A percentile compares a stretch with the other conserved stretches of the same genome.
phyloP scores from a whole-genome alignment of 2,888 invertebrate genomes.

The Caenorhabditis doughertyi region DNA sequence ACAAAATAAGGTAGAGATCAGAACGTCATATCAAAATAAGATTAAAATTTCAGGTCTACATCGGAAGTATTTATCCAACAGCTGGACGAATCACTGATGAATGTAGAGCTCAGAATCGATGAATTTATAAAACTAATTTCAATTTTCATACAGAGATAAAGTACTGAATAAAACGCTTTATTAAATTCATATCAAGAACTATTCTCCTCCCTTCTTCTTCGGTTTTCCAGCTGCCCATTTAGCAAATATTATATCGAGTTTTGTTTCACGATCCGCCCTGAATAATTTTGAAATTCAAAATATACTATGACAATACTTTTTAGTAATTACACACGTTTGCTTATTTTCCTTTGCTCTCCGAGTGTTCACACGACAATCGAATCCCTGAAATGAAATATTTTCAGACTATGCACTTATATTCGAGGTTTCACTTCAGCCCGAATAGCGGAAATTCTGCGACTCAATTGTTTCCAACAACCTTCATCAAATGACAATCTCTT shows the following conservation, averaged over 20 bases:
- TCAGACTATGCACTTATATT: background rate
- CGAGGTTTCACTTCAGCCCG: slow-evolving; percentile 31
- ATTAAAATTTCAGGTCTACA: slow-evolving; percentile 71
- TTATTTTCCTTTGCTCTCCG: slow-evolving; percentile 32
- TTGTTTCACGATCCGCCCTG: slow-evolving; percentile 28
- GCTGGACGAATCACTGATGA: slow-evolving; percentile 79
- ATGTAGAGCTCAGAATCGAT: slow-evolving; percentile 72
- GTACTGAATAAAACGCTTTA: slow-evolving; percentile 21
- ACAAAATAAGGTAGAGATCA: slow-evolving; percentile 69
- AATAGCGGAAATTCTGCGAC: slow-evolving; percentile 19
- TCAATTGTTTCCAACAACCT: slow-evolving; percentile 58
- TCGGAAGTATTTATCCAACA: slow-evolving; percentile 79
- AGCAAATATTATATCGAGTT: slow-evolving; percentile 23
- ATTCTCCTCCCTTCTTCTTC: slow-evolving; percentile 31
- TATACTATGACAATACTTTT: background rate
- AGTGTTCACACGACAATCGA: slow-evolving; percentile 46
- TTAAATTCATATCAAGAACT: background rate
- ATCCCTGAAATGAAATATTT: slow-evolving; percentile 27
- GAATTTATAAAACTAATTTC: background rate
- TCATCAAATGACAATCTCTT: slow-evolving; percentile 54
- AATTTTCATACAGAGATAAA: too few species aligned
- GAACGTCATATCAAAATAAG: background rate
- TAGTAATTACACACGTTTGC: background rate
- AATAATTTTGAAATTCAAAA: slow-evolving; percentile 6
- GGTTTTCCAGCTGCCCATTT: slow-evolving; percentile 28